Evolutionary conservation across 2,113 vertebrate genomes (phyloP), one percentile per base, ranked within the genome.

Genomic region (Gobiocypris rarus): DNA sequence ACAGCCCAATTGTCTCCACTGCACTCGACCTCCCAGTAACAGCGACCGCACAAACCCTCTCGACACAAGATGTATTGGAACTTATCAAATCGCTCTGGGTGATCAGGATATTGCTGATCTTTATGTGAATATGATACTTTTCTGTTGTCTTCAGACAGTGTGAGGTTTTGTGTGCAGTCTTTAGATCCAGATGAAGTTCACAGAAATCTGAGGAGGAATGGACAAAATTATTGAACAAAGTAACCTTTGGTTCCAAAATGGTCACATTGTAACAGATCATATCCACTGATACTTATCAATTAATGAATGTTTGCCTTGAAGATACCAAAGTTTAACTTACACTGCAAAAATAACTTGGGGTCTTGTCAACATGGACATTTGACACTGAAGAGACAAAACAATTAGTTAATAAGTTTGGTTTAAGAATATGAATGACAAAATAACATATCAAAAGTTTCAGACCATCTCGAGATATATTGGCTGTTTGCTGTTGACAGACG

Each of bases 21-120:
- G 50, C 15, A 82, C 7, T 76, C 56, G 9, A 15, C 70, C 45
- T 81, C 87, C 84, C 83, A 88, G 61, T 88, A 87, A 80, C 69
- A 81, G n/a, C 59, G 26, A 15, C 26, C 24, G 0, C 0, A 7
- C 59, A 63, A 63, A 63, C 59, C 59, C 11, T 63, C 75, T 71
- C 13, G 50, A 65, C 31, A 83, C 28, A 86, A 4, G 11, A 75
- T 15, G 9, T 81, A 22, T 0, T 1, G 1, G 43, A 6, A 74
- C 0, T 0, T 0, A 52, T 83, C 15, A 69, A 86, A 86, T 67
- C 75, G 86, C 41, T 86, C 74, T 17, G 69, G 69, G 14, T 81
- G 85, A 67, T 84, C 58, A 22, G 76, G 82, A 81, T 81, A 84
- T 7, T 3, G 13, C 26, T 50, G 76, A 0, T 0, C 58, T 56